phyloP scores from a whole-genome alignment of 2,888 invertebrate species.

The Dicyrtomina minuta region DNA sequence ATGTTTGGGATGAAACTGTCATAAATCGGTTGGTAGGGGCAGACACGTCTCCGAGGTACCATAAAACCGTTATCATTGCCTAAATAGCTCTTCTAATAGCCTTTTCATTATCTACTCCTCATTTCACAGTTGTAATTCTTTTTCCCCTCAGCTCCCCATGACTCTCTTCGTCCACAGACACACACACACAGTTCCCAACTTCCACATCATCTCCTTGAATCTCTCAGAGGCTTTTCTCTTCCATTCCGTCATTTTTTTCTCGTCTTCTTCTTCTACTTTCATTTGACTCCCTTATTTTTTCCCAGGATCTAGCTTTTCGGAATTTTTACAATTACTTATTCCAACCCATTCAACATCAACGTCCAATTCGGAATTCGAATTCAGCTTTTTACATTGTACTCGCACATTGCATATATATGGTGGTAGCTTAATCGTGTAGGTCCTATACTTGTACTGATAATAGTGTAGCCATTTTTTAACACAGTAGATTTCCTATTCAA shows the following conservation, averaged over 20 bases:
- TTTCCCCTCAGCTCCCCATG: conserved; percentile 16
- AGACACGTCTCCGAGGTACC: conserved; percentile 47
- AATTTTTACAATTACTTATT: conserved; percentile 39
- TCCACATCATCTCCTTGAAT: too few species aligned
- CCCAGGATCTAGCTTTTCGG: too few species aligned
- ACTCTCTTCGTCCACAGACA: conserved; percentile 14
- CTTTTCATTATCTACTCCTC: conserved; percentile 49
- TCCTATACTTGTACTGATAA: too few species aligned
- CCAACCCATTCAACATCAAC: conserved; percentile 32
- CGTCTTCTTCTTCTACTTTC: conserved; percentile 1
- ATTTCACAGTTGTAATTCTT: conserved; percentile 45
- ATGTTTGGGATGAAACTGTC: conserved; percentile 34
- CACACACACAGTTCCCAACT: too few species aligned
- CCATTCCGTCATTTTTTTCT: conserved; percentile 9
- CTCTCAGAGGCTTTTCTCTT: conserved; percentile 13
- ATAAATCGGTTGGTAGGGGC: conserved; percentile 47
- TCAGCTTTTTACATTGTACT: background rate
- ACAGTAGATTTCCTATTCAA: too few species aligned
- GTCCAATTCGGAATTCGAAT: too few species aligned
- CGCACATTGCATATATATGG: background rate
- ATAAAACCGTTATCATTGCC: conserved; percentile 53
- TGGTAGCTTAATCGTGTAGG: too few species aligned
- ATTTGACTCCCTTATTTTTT: background rate
- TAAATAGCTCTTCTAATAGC: conserved; percentile 51
- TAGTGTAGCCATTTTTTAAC: too few species aligned